phyloP scores from a whole-genome alignment of 2,113 vertebrate genomes.

The Oreochromis niloticus region DNA sequence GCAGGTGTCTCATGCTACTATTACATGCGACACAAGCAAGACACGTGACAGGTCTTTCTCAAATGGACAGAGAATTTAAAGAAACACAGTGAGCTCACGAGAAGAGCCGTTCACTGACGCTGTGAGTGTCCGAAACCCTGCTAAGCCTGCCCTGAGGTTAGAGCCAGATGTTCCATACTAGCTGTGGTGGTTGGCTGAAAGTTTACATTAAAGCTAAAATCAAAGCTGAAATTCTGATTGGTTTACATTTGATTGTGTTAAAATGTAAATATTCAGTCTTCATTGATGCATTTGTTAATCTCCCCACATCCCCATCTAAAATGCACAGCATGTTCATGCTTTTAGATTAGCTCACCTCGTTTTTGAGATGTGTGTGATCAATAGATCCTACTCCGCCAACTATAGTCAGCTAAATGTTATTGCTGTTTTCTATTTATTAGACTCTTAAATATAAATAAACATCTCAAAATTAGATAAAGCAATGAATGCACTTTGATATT shows the following conservation, averaged over 20 bases:
- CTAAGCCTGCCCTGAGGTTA: not conserved
- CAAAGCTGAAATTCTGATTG: not conserved
- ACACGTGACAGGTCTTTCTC: not conserved
- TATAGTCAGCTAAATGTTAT: not conserved
- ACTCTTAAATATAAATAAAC: not conserved
- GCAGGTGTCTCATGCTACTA: not conserved
- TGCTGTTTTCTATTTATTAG: not conserved
- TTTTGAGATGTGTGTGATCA: not conserved
- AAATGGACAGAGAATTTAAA: not conserved
- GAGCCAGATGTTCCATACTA: conserved; percentile 1
- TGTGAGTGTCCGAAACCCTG: not conserved
- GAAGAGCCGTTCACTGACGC: not conserved
- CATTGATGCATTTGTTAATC: not conserved
- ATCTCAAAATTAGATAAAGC: not conserved
- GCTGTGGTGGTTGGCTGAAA: not conserved
- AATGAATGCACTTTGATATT: not conserved
- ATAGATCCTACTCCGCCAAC: not conserved
- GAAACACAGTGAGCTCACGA: not conserved
- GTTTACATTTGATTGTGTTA: not conserved
- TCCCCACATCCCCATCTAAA: not conserved
- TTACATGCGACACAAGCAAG: not conserved
- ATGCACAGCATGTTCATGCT: not conserved
- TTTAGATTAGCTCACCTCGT: not conserved
- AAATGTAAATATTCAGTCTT: not conserved
- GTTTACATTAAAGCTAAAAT: not conserved